Base-by-base conservation (phyloP, 2,113 vertebrate genomes). In the Myxocyprinus asiaticus region DNA sequence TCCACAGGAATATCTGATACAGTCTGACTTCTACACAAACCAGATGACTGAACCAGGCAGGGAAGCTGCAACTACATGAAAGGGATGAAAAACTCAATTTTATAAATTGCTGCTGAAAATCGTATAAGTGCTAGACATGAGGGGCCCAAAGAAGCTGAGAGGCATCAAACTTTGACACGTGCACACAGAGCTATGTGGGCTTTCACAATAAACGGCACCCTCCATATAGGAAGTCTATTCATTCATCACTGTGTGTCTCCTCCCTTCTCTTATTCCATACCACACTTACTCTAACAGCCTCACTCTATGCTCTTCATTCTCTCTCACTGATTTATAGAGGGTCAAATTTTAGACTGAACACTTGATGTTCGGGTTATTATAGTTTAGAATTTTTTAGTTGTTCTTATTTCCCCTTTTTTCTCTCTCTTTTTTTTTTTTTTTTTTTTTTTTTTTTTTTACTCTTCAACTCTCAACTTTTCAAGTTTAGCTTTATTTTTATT, bases 101-200 rank as follows among this genome's bases (percentile, higher is more conserved):
- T 64, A 64, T 71, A 72, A 79, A 79, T 71, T 47, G 55, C 68
- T 58, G 17, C 53, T 76, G 56, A 65, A 47, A 51, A 55, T 67
- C 17, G 53, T 5, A 14, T 67, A 56, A 33, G 22, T 45, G 17
- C 44, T 47, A 45, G 11, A 72, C 63, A 14, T 5, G 53, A 62
- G 58, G 45, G 72, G 50, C 64, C 53, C 53, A 48, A 14, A 67
- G 14, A 78, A 78, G 59, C 68, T 47, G 61, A 44, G 53, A 65
- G 9, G 17, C 50, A 65, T 65, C 78, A 79, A 70, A 65, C 68
- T 71, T 55, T 79, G 78, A 79, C 68, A 79, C 22, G 7, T 8
- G 55, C 9, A 14, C 53, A 55, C 56, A 17, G 77, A 79, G 48
- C 77, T 58, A 55, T 66, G 15, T 64, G 11, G 43, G 12, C 14